A percentile compares a stretch with the other conserved stretches of the same genome.
These are phyloP conservation scores for Apamea anceps DNA, from an alignment of 2,888 invertebrate genomes.

Conservation along the genomic window DNA sequence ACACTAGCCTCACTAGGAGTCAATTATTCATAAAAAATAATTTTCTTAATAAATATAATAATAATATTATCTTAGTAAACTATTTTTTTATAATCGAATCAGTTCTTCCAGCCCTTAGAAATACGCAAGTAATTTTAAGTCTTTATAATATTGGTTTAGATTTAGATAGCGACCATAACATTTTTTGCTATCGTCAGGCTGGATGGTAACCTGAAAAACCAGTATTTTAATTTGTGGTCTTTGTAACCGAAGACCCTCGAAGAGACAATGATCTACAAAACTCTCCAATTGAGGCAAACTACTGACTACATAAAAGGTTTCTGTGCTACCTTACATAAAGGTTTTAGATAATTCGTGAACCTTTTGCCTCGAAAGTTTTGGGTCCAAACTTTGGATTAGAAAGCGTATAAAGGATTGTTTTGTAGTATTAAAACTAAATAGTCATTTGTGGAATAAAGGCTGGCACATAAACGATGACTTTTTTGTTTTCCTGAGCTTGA, in stretches of 20 bases:
- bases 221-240: neutral
- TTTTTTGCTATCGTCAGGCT: too few species aligned
- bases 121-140: neutral
- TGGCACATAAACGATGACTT: neutral
- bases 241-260: neutral
- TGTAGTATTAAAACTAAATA: conserved; percentile 24
- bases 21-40: too few species aligned
- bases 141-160: neutral
- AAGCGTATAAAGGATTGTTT: conserved; percentile 13
- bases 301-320: neutral
- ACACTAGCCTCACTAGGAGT: neutral
- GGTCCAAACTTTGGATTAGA: conserved; percentile 26
- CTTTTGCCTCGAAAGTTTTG: conserved; percentile 40
- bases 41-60: too few species aligned
- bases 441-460: neutral
- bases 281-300: neutral
- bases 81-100: neutral
- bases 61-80: too few species aligned
- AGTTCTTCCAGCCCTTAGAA: neutral
- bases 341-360: conserved; percentile 30
- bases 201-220: neutral
- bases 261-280: conserved; percentile 7
- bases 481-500: neutral
- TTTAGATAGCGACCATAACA: neutral
- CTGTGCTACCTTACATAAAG: conserved; percentile 2